Percentiles rank a stretch among this genome's conserved stretches.
phyloP scores from a whole-genome alignment of 1,140 invertebrate species.

The Diorhabda carinulata region DNA sequence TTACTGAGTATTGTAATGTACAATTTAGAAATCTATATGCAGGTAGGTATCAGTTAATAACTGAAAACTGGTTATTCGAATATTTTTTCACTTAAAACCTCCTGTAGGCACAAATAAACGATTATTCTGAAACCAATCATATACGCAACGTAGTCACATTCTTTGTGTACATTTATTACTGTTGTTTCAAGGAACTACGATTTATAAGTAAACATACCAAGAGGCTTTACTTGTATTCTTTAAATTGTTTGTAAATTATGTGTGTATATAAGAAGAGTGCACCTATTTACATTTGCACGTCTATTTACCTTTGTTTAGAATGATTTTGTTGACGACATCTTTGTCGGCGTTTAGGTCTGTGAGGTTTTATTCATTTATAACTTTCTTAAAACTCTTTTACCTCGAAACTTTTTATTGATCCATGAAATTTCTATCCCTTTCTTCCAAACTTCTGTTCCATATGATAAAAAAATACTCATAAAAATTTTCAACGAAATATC shows the following conservation, averaged over 20 bases:
- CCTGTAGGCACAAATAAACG: too few relatives aligned
- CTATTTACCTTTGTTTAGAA: constrained; percentile 2
- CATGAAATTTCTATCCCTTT: neutral
- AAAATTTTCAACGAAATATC: too few relatives aligned
- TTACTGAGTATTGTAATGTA: too few relatives aligned
- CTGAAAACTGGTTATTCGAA: too few relatives aligned
- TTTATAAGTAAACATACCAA: neutral
- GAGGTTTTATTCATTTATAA: constrained; percentile 3
- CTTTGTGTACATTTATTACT: neutral
- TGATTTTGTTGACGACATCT: constrained; percentile 1
- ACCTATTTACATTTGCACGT: neutral
- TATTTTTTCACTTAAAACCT: too few relatives aligned
- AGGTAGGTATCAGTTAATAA: too few relatives aligned
- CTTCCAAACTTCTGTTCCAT: neutral
- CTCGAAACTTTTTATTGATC: neutral
- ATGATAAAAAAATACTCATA: too few relatives aligned
- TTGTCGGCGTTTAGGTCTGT: neutral
- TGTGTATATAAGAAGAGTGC: neutral
- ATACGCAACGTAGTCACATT: neutral
- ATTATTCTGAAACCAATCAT: neutral
- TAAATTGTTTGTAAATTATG: neutral
- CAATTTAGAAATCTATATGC: too few relatives aligned
- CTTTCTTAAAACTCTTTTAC: constrained; percentile 1
- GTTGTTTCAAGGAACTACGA: neutral
- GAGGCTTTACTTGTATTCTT: neutral